Base-by-base conservation (phyloP, 2,888 invertebrate species). In the Spodoptera littoralis region DNA sequence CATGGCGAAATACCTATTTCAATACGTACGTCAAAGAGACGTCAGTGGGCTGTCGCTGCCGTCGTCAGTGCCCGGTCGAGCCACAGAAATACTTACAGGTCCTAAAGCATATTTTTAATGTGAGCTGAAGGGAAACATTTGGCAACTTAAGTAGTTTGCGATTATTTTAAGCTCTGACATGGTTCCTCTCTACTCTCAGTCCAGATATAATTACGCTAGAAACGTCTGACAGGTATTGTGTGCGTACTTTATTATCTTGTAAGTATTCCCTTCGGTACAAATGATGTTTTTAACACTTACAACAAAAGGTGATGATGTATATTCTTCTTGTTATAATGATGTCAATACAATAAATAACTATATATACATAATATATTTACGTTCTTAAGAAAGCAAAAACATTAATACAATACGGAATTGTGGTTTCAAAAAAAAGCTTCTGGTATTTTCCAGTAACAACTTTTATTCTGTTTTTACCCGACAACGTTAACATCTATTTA, bases 21-120 rank as follows among this genome's bases (percentile, higher is more conserved):
- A 42, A 67, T 36, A 36, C 36, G 80, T 66, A 80, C 85, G 81
- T 83, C 81, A 83, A 80, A 72, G 59, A 51, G 58, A 79, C 84
- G 84, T 84, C 83, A 82, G 64, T 56, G 50, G 51, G 43, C 51
- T 70, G 68, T 58, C 30, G 47, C 50, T 73, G 41, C 30, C 61
- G 68, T 71, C 77, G 68, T 71, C 77, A 72, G 58, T 52, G 64
- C 73, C 74, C 79, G 73, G 84, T 78, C 82, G 81, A 83, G 81
- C 77, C 72, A 83, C 83, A 60, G 65, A 86, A 86, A 88, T 86
- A 87, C 68, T 48, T 72, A 64, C 75, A 76, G 77, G 80, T 77
- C 80, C 82, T 79, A 78, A 79, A 76, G 70, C 76, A 82, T 81
- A 82, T 84, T 77, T 78, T 76, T 75, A 73, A 73, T 76, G 69